Conservation (phyloP, 2,888 invertebrate species). For the Rhamnusium bicolor region DNA sequence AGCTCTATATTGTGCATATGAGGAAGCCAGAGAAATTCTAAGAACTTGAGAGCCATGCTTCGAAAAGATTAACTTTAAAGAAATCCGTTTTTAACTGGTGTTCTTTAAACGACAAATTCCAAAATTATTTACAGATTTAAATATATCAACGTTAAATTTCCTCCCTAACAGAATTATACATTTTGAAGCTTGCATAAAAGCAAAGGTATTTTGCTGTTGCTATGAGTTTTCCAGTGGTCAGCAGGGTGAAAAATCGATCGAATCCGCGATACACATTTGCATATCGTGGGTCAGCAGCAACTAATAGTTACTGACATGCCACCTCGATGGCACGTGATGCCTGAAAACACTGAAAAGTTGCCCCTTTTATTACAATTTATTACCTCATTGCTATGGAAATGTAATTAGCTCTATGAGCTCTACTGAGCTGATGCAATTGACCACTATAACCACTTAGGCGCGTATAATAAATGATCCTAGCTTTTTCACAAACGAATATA, state of each 20-base stretch:
- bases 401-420: conserved; percentile 56
- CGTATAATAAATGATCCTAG: background rate
- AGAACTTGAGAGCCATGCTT: no score
- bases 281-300: conserved; percentile 64
- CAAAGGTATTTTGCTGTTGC: conserved; percentile 28
- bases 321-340: conserved; percentile 61
- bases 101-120: no score
- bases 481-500: background rate
- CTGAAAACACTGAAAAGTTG: conserved; percentile 63
- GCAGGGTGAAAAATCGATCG: conserved; percentile 58
- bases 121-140: no score
- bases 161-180: background rate
- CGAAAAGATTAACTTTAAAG: no score
- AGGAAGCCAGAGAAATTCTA: no score
- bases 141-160: background rate
- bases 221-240: conserved; percentile 35
- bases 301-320: conserved; percentile 65
- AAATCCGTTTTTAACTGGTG: no score
- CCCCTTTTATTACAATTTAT: conserved; percentile 65
- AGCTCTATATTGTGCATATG: no score
- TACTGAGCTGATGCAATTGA: background rate
- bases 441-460: background rate
- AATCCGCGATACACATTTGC: conserved; percentile 63
- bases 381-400: conserved; percentile 64
- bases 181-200: conserved; percentile 6